Base-by-base conservation (phyloP, 2,797 vertebrate genomes). In the Capromys pilorides region DNA sequence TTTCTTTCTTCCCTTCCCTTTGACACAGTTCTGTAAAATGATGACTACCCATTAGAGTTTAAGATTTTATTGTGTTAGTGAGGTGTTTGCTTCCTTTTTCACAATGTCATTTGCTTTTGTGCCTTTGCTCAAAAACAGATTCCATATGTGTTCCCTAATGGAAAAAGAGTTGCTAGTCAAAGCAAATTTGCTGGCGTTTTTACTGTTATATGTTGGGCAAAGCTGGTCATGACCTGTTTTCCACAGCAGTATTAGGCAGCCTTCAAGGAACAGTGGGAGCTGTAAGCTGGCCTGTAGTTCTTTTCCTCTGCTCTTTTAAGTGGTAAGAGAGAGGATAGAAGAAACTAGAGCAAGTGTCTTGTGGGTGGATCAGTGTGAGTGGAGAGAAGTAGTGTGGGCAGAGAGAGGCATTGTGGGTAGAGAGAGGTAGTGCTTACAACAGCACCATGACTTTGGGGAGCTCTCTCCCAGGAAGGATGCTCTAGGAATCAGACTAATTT, bases 21-120 rank as follows among this genome's bases (percentile, higher is more conserved):
- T 95, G 94, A 96, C 86, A 96, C 89, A 97, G 80, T 87, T 95
- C 92, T 81, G 87, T 94, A 94, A 93, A 94, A 96, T 94, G 94
- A 93, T 66, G 75, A 87, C 95, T 95, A 66, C 80, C 41, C 19
- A 8, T 93, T 92, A 94, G 57, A 90, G 92, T 62, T 91, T 96
- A 93, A 92, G 94, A 91, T 96, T 92, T 94, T 96, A 77, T 96
- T 95, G 77, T 69, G 51, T 41, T 92, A 92, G 33, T 54, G 41
- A 64, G 22, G 36, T 67, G n/a, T 93, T 94, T 95, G 39, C 90
- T 95, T 71, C 61, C 90, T 93, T 93, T 39, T 64, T 86, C 49
- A n/a, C 16, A 54, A 16, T 69, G 62, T 83, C 64, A 24, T 78
- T 78, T 66, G 7, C n/a, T 93, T 96, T 31, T 51, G 19, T 96